These are phyloP conservation scores for Bilobella aurantiaca DNA, from an alignment of 1,140 invertebrate genomes.

Conservation along the genomic window DNA sequence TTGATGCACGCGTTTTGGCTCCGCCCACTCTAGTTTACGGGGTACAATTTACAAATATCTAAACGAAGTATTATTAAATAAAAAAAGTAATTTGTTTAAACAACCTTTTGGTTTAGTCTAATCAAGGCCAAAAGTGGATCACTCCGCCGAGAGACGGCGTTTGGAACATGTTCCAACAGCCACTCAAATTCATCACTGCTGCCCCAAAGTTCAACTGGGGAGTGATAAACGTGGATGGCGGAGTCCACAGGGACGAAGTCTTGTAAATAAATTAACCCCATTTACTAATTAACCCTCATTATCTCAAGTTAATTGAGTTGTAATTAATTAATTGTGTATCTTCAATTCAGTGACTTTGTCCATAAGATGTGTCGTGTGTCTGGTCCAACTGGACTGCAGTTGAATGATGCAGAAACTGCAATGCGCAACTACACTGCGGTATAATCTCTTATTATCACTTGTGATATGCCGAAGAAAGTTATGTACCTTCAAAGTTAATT, in stretches of 20 bases:
- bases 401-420: neutral
- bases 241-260: neutral
- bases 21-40: slow-evolving; percentile 11
- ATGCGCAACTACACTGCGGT: neutral
- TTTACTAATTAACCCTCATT: no score
- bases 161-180: slow-evolving; percentile 7
- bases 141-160: neutral
- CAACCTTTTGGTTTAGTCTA: no score
- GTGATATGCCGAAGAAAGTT: neutral
- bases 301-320: no score
- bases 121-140: neutral
- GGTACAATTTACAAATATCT: neutral
- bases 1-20: slow-evolving; percentile 4
- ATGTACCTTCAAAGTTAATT: no score
- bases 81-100: no score
- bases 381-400: neutral
- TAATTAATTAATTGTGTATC: no score
- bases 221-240: neutral
- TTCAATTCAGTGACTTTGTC: slow-evolving; percentile 11
- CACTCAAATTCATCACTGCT: neutral
- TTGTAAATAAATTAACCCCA: no score
- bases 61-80: no score
- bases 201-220: neutral
- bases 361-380: neutral
- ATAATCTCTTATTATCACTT: neutral